Conservation (phyloP, 2,888 invertebrate species). For the Patella depressa region DNA sequence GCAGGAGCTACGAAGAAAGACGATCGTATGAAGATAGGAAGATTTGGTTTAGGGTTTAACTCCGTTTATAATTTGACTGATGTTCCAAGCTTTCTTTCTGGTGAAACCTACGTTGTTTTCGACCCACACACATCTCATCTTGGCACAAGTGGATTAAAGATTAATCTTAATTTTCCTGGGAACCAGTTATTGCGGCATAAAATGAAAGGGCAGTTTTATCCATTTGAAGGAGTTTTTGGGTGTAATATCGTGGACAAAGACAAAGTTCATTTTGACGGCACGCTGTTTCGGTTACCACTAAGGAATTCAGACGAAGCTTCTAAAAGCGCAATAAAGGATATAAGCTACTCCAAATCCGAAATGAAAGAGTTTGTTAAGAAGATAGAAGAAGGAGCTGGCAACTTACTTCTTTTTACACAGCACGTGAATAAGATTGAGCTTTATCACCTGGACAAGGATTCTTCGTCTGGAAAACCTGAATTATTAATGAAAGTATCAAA, state of each 20-base stretch:
- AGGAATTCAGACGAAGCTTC: conserved; percentile 55
- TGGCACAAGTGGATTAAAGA: conserved; percentile 51
- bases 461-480: conserved; percentile 3
- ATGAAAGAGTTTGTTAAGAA: conserved; percentile 52
- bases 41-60: conserved; percentile 67
- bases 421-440: conserved; percentile 54
- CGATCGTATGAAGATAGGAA: conserved; percentile 56
- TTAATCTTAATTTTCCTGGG: conserved; percentile 40
- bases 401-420: conserved; percentile 66
- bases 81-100: conserved; percentile 66
- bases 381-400: conserved; percentile 51
- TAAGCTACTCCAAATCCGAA: conserved; percentile 50
- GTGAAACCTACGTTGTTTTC: conserved; percentile 62
- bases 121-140: conserved; percentile 64
- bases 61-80: conserved; percentile 68
- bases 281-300: conserved; percentile 67
- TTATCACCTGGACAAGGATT: conserved; percentile 46
- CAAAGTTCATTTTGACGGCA: conserved; percentile 44
- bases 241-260: conserved; percentile 37
- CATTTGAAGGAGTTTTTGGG: conserved; percentile 54
- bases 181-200: conserved; percentile 37
- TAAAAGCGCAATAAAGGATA: conserved; percentile 57
- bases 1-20: conserved; percentile 59
- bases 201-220: conserved; percentile 54
- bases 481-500: conserved; percentile 24